phyloP scores from a whole-genome alignment of 2,797 vertebrate genomes.

The Hypotaenidia philippensis region DNA sequence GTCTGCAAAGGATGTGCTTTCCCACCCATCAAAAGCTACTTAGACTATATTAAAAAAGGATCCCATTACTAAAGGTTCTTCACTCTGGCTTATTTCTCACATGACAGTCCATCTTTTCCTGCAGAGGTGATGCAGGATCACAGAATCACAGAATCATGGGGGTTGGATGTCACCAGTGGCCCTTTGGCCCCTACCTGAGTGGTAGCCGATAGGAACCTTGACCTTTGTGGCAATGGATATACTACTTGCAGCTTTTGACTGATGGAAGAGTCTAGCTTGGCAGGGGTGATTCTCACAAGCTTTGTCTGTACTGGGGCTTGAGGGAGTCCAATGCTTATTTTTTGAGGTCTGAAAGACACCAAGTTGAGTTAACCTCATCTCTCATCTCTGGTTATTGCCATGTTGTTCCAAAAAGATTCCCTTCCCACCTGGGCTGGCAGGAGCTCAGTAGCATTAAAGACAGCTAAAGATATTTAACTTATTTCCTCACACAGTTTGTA shows the following conservation, averaged over 20 bases:
- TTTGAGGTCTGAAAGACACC: not conserved
- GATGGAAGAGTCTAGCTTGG: not conserved
- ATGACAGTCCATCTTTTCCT: not conserved
- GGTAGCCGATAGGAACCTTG: constrained; percentile 31
- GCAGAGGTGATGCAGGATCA: not conserved
- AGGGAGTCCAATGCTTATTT: not conserved
- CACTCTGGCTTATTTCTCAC: not conserved
- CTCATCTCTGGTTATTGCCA: not conserved
- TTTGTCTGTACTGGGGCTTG: not conserved
- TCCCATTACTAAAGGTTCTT: not conserved
- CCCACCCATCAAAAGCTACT: not conserved
- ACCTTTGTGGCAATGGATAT: constrained; percentile 7
- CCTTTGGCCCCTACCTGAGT: constrained; percentile 33
- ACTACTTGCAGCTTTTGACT: not conserved
- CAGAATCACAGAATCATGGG: too few relatives aligned
- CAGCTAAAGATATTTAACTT: not conserved
- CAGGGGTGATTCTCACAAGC: not conserved
- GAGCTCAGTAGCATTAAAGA: not conserved
- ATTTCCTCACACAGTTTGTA: not conserved
- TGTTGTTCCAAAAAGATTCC: not conserved
- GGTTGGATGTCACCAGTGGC: not conserved
- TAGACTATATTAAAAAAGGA: not conserved
- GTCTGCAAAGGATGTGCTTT: not conserved
- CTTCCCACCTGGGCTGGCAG: not conserved
- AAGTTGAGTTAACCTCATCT: not conserved